Evolutionary conservation across 2,797 vertebrate genomes (phyloP).

Genomic region (Sebastes matsubarae): DNA sequence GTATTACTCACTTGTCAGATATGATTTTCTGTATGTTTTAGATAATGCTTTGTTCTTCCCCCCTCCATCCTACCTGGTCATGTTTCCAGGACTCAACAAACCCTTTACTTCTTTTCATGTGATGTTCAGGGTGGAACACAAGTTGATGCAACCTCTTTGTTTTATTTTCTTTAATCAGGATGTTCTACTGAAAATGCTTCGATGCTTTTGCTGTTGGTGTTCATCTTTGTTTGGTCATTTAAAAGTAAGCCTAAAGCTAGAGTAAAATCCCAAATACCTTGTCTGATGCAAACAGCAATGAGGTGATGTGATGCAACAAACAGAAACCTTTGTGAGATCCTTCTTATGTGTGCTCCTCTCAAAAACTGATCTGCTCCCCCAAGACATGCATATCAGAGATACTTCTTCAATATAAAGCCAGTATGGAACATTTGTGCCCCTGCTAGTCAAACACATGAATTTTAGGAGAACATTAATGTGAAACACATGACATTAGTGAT

Average conservation of each 20-base stretch:
- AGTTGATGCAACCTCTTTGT: neutral
- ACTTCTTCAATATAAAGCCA: neutral
- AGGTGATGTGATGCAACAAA: slow-evolving; percentile 53
- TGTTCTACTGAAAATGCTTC: neutral
- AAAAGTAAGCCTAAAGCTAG: slow-evolving; percentile 4
- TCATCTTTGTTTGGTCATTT: slow-evolving; percentile 28
- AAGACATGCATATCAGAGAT: slow-evolving; percentile 6
- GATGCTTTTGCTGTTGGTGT: neutral
- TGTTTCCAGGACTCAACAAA: neutral
- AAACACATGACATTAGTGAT: neutral
- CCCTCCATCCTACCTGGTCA: neutral
- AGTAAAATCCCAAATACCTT: slow-evolving; percentile 33
- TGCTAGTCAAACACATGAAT: neutral
- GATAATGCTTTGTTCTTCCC: neutral
- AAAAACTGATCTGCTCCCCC: slow-evolving; percentile 3
- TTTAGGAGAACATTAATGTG: neutral
- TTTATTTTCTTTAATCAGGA: neutral
- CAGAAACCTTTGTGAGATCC: slow-evolving; percentile 31
- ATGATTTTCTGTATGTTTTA: neutral
- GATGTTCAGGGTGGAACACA: neutral
- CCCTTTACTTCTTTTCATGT: neutral
- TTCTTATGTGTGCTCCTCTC: neutral
- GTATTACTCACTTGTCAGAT: neutral
- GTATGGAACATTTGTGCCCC: neutral
- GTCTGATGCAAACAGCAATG: slow-evolving; percentile 41